These are phyloP conservation scores for Clarias fuscus DNA, from an alignment of 2,797 vertebrate species.

Conservation along the genomic window DNA sequence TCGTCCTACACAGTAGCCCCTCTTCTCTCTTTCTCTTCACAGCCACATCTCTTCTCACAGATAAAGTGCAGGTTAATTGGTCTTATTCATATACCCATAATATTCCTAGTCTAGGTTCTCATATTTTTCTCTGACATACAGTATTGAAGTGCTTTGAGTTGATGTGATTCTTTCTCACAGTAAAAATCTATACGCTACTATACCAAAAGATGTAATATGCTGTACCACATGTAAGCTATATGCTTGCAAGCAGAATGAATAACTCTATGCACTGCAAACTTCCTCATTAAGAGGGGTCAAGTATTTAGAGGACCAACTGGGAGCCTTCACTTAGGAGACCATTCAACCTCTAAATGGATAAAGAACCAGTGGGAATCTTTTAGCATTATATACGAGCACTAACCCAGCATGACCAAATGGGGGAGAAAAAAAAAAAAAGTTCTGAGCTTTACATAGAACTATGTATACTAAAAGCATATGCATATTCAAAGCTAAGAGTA, in stretches of 20 bases:
- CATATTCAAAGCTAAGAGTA: slow-evolving; percentile 47
- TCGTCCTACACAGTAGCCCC: too few relatives aligned
- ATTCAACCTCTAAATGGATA: slow-evolving; percentile 33
- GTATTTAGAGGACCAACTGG: slow-evolving; percentile 33
- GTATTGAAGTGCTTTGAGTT: neutral
- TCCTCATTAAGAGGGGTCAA: slow-evolving; percentile 20
- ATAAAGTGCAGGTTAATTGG: too few relatives aligned
- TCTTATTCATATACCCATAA: too few relatives aligned
- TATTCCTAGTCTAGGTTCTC: neutral
- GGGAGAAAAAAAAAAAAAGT: neutral
- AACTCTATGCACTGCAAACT: slow-evolving; percentile 12
- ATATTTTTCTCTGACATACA: neutral
- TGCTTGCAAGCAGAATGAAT: neutral
- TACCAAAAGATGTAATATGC: neutral
- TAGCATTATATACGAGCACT: slow-evolving; percentile 16
- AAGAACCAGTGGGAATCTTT: slow-evolving; percentile 28
- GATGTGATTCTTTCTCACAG: neutral
- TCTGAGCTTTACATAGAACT: neutral
- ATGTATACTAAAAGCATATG: slow-evolving; percentile 40
- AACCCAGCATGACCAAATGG: slow-evolving; percentile 5
- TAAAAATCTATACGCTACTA: neutral
- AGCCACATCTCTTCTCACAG: too few relatives aligned
- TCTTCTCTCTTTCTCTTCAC: too few relatives aligned
- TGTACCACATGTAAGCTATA: neutral
- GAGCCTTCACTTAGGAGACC: slow-evolving; percentile 29